Percentiles rank a stretch among this genome's conserved stretches.
phyloP scores from a whole-genome alignment of 1,140 invertebrate genomes.

The Scaptomyza graminum region DNA sequence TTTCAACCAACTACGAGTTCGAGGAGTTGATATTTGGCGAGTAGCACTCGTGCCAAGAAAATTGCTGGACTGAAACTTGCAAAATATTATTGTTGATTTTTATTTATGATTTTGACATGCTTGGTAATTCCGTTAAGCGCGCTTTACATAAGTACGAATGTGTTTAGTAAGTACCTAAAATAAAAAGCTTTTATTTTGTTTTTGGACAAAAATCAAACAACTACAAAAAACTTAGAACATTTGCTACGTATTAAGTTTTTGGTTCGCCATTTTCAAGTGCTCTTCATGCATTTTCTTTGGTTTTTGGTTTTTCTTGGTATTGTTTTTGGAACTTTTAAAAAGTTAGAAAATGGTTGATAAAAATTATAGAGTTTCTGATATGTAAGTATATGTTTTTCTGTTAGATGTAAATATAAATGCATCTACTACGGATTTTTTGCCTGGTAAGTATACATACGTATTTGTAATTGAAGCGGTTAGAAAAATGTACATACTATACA shows the following conservation, averaged over 20 bases:
- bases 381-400: too few relatives aligned
- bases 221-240: slow-evolving; percentile 72
- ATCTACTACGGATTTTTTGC: slow-evolving; percentile 62
- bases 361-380: slow-evolving; percentile 47
- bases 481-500: slow-evolving; percentile 70
- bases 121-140: slow-evolving; percentile 66
- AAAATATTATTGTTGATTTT: slow-evolving; percentile 22
- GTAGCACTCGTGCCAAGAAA: background rate
- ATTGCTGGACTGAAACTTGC: slow-evolving; percentile 7
- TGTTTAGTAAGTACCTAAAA: slow-evolving; percentile 49
- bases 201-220: slow-evolving; percentile 69
- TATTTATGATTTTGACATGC: slow-evolving; percentile 56
- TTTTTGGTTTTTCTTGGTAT: slow-evolving; percentile 39
- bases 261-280: slow-evolving; percentile 76
- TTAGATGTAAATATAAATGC: slow-evolving; percentile 50
- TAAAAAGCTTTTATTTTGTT: slow-evolving; percentile 63
- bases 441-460: slow-evolving; percentile 38
- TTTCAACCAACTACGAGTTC: slow-evolving; percentile 50
- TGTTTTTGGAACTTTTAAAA: slow-evolving; percentile 52
- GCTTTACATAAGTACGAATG: slow-evolving; percentile 52
- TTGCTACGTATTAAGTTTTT: slow-evolving; percentile 72
- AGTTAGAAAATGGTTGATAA: slow-evolving; percentile 50
- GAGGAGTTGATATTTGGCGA: background rate
- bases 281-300: slow-evolving; percentile 73
- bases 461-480: slow-evolving; percentile 72